Evolutionary conservation across 1,140 invertebrate species (phyloP).

Genomic region (Nomia melanderi): DNA sequence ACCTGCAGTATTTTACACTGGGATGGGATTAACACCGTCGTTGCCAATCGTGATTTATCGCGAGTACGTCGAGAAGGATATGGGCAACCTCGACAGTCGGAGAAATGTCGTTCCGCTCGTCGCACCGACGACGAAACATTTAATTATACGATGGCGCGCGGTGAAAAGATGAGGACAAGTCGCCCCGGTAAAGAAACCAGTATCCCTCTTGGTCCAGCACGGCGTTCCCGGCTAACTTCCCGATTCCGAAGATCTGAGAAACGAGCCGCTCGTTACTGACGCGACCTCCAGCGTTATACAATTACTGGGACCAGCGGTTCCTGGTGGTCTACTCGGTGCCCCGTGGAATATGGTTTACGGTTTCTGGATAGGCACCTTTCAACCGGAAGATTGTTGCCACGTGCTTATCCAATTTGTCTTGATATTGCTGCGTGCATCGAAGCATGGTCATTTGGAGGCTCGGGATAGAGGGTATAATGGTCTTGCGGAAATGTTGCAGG

Average conservation of each 20-base stretch:
- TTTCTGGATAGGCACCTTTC: constrained; percentile 1
- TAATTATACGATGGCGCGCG: constrained; percentile 14
- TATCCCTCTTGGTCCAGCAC: not conserved
- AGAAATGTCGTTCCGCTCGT: not conserved
- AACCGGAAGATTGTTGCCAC: too few relatives aligned
- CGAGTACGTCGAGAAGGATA: not conserved
- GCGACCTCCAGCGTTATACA: constrained; percentile 47
- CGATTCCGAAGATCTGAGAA: constrained; percentile 31
- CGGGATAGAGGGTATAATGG: too few relatives aligned
- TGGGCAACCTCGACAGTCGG: not conserved
- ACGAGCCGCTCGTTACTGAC: constrained; percentile 39
- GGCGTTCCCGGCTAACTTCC: constrained; percentile 21
- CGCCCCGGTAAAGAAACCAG: constrained; percentile 20
- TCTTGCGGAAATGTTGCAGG: too few relatives aligned
- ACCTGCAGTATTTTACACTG: constrained; percentile 5
- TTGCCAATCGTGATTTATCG: constrained; percentile 17
- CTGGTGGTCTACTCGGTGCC: constrained; percentile 29
- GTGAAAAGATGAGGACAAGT: constrained; percentile 1
- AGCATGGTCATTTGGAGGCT: too few relatives aligned
- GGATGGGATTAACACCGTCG: not conserved
- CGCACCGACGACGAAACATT: not conserved
- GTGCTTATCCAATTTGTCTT: too few relatives aligned
- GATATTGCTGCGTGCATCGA: too few relatives aligned
- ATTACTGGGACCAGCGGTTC: constrained; percentile 40
- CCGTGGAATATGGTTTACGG: constrained; percentile 18